Conservation (phyloP, 2,797 vertebrate species). For the Paratrypauchen microcephalus region DNA sequence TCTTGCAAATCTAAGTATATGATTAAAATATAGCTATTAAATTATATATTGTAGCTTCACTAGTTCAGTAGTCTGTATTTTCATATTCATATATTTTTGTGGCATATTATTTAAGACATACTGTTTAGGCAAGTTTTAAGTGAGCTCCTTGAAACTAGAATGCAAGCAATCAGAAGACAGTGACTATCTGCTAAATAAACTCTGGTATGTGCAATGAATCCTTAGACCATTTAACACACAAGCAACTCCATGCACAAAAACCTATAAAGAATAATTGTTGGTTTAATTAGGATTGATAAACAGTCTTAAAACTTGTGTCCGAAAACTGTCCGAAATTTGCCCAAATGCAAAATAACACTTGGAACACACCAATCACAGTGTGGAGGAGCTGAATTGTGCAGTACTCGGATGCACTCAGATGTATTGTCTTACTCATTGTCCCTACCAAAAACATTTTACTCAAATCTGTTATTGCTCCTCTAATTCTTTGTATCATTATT, state of each 20-base stretch:
- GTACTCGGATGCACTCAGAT: neutral
- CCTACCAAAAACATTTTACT: constrained; percentile 43
- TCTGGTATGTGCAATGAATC: too few species aligned
- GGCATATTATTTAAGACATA: neutral
- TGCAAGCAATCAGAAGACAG: neutral
- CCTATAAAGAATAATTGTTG: neutral
- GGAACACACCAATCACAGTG: neutral
- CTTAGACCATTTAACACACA: neutral
- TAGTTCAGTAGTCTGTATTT: neutral
- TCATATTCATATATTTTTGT: neutral
- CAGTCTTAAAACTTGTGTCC: too few species aligned
- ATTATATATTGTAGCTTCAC: neutral
- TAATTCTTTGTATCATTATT: constrained; percentile 15
- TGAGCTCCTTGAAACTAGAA: neutral
- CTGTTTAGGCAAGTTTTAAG: neutral
- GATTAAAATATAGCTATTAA: neutral
- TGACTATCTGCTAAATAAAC: neutral
- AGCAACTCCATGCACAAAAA: neutral
- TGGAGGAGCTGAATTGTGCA: neutral
- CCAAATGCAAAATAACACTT: neutral
- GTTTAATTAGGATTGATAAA: neutral
- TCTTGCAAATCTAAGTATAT: constrained; percentile 7
- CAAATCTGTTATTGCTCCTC: constrained; percentile 2
- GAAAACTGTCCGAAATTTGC: neutral
- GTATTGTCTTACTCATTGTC: constrained; percentile 19